phyloP scores from a whole-genome alignment of 1,140 invertebrate species.

The Cataglyphis hispanica region DNA sequence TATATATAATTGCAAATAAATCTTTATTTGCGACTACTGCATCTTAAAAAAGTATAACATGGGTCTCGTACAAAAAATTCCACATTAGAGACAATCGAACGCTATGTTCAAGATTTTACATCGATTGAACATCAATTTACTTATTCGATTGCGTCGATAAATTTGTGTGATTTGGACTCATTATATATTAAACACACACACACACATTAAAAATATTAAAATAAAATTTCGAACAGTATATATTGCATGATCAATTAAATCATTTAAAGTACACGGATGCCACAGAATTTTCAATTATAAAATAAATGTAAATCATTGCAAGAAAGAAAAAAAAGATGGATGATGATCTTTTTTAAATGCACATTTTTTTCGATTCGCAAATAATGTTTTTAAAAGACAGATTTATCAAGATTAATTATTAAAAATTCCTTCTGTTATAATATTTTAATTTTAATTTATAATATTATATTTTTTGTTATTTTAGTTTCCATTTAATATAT shows the following conservation, averaged over 20 bases:
- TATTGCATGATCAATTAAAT: neutral
- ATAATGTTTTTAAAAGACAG: neutral
- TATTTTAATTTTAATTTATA: neutral
- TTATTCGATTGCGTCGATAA: neutral
- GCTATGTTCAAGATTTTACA: neutral
- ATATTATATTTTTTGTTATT: neutral
- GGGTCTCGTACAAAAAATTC: neutral
- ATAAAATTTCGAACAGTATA: neutral
- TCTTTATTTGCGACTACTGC: neutral
- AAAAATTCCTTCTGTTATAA: neutral
- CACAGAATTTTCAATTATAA: neutral
- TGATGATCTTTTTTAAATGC: constrained; percentile 3
- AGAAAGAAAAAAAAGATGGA: neutral
- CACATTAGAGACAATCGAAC: neutral
- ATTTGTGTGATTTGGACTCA: neutral
- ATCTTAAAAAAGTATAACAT: neutral
- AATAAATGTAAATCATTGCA: neutral
- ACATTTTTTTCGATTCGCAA: neutral
- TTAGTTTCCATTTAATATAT: neutral
- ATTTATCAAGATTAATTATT: constrained; percentile 3
- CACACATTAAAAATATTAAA: neutral
- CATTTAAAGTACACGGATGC: neutral
- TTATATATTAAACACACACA: neutral
- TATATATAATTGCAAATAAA: neutral
- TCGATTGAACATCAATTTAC: neutral